Percentiles rank a stretch among this genome's conserved stretches.
Evolutionary conservation across 2,888 invertebrate species (phyloP).

Genomic region (Anoncus sp.): DNA sequence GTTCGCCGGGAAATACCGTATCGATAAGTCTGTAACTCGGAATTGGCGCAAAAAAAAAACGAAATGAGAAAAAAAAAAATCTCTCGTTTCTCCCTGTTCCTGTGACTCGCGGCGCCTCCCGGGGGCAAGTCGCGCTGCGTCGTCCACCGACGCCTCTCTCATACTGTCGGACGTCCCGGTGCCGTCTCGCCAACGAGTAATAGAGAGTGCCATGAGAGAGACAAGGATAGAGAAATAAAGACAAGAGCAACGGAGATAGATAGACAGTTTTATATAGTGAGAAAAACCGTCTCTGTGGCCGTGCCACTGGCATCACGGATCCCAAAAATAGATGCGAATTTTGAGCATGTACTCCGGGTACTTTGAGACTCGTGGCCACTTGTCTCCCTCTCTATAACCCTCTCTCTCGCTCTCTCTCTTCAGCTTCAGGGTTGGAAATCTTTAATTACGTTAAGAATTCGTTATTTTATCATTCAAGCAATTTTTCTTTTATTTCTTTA

Average conservation of each 20-base stretch:
- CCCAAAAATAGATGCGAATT: slow-evolving; percentile 79
- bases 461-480: no score
- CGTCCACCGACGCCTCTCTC: slow-evolving; percentile 80
- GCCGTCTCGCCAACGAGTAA: slow-evolving; percentile 65
- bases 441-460: no score
- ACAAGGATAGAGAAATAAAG: no score
- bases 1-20: slow-evolving; percentile 7
- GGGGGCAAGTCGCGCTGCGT: slow-evolving; percentile 74
- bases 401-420: slow-evolving; percentile 13
- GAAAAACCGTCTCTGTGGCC: slow-evolving; percentile 45
- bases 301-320: slow-evolving; percentile 69
- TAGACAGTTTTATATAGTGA: slow-evolving; percentile 25
- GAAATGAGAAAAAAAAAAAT: slow-evolving; percentile 10
- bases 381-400: slow-evolving; percentile 23
- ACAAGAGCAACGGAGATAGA: no score
- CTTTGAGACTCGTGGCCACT: slow-evolving; percentile 51
- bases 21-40: slow-evolving; percentile 15
- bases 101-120: slow-evolving; percentile 69
- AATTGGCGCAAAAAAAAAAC: slow-evolving; percentile 49
- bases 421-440: slow-evolving; percentile 26
- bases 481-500: no score
- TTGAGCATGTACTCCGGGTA: slow-evolving; percentile 71
- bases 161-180: slow-evolving; percentile 75
- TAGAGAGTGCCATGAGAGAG: slow-evolving; percentile 14
- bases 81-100: slow-evolving; percentile 45